Percentiles rank a stretch among this genome's conserved stretches.
Conservation (phyloP, 2,113 vertebrate species). For the Monopterus albus region DNA sequence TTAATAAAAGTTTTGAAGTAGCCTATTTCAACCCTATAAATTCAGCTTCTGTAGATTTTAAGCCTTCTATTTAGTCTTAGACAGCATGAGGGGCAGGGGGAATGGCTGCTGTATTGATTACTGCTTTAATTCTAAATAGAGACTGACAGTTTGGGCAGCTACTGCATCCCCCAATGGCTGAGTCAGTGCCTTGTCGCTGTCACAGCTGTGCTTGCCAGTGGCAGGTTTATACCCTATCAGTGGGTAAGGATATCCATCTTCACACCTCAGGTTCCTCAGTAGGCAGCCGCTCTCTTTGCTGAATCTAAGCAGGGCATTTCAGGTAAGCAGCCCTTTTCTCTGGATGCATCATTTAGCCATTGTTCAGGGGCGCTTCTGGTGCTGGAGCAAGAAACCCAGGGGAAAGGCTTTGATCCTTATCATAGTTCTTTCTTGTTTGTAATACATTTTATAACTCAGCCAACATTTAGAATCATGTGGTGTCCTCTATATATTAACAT, state of each 20-base stretch:
- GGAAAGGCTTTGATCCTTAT: constrained; percentile 42
- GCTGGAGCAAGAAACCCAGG: constrained; percentile 11
- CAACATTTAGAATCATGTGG: neutral
- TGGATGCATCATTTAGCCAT: constrained; percentile 54
- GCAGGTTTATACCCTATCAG: constrained; percentile 70
- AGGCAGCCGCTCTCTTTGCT: constrained; percentile 45
- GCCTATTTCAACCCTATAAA: neutral
- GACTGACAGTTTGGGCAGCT: constrained; percentile 61
- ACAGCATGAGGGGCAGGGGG: constrained; percentile 24
- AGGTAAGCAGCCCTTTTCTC: constrained; percentile 42
- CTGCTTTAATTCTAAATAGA: constrained; percentile 68
- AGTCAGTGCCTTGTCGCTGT: constrained; percentile 69
- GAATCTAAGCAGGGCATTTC: constrained; percentile 54
- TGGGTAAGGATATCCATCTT: constrained; percentile 75
- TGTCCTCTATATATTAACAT: neutral
- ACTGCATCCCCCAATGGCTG: constrained; percentile 65
- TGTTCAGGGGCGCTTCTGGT: constrained; percentile 32
- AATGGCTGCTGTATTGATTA: constrained; percentile 63
- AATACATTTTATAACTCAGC: constrained; percentile 1
- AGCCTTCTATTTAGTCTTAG: constrained; percentile 1
- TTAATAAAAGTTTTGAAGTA: constrained; percentile 11
- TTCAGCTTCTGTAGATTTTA: neutral
- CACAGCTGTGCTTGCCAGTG: constrained; percentile 66
- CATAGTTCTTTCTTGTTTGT: neutral
- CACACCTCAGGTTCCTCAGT: constrained; percentile 65